A percentile compares a stretch with the other conserved stretches of the same genome.
Evolutionary conservation across 2,888 invertebrate species (phyloP).

Genomic region (Drosophila histrio): DNA sequence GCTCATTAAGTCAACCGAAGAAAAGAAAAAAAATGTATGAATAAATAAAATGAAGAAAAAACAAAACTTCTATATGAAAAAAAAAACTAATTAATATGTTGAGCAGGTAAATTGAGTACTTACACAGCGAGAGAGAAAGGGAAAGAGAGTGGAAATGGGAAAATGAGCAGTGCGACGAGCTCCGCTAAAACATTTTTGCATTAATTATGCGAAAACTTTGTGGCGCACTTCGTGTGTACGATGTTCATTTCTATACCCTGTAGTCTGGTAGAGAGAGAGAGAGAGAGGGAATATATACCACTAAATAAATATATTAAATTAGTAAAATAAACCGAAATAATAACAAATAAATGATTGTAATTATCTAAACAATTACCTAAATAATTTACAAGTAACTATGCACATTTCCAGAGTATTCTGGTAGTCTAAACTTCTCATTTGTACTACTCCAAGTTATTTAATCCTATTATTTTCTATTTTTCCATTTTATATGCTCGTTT

Average conservation of each 20-base stretch:
- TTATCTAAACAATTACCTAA: no score
- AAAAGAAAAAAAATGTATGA: background rate
- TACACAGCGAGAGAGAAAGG: background rate
- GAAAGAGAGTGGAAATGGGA: background rate
- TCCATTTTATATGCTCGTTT: constrained; percentile 34
- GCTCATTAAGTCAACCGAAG: constrained; percentile 52
- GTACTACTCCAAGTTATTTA: background rate
- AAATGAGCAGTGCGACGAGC: constrained; percentile 55
- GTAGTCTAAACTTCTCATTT: background rate
- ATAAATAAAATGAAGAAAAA: background rate
- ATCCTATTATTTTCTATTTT: background rate
- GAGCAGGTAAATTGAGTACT: constrained; percentile 46
- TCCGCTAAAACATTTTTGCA: constrained; percentile 61
- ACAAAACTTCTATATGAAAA: constrained; percentile 43
- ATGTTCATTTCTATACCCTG: constrained; percentile 28
- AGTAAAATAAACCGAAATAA: no score
- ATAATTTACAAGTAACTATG: background rate
- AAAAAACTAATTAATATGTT: constrained; percentile 76
- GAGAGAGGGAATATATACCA: background rate
- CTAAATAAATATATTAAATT: background rate
- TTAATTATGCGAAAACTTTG: constrained; percentile 76
- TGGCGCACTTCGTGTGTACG: constrained; percentile 19
- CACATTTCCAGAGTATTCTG: background rate
- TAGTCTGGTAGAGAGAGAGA: background rate
- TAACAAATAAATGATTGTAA: no score